Evolutionary conservation across 2,113 vertebrate genomes (phyloP).

Genomic region (Heteronetta atricapilla): DNA sequence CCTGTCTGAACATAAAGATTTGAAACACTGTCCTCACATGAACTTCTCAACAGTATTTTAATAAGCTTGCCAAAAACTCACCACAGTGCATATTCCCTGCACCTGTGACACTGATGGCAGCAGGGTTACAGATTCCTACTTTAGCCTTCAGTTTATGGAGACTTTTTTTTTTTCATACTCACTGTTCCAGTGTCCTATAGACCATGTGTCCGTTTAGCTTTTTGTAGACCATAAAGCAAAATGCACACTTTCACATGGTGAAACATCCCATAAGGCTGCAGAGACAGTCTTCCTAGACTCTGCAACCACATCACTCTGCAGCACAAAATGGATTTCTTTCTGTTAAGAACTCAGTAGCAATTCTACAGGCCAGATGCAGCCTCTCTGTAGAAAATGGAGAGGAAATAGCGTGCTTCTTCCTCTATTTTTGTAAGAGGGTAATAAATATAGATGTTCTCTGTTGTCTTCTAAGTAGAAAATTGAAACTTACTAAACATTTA

Average conservation of each 20-base stretch:
- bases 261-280: background rate
- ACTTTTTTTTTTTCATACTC: background rate
- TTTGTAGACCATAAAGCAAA: background rate
- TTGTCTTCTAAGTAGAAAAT: background rate
- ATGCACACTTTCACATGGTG: background rate
- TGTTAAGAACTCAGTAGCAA: accelerated
- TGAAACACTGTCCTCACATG: background rate
- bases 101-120: background rate
- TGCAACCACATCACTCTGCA: background rate
- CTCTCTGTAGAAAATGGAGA: background rate
- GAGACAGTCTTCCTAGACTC: background rate
- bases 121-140: background rate
- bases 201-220: background rate
- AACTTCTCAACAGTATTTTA: background rate
- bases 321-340: background rate
- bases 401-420: background rate
- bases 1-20: background rate
- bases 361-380: background rate
- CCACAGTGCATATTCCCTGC: background rate
- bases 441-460: background rate
- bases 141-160: background rate
- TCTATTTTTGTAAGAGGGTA: background rate
- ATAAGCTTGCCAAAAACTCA: background rate
- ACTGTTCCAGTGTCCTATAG: background rate
- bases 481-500: background rate